Evolutionary conservation across 2,113 vertebrate genomes (phyloP).

Genomic region (Nerophis lumbriciformis): DNA sequence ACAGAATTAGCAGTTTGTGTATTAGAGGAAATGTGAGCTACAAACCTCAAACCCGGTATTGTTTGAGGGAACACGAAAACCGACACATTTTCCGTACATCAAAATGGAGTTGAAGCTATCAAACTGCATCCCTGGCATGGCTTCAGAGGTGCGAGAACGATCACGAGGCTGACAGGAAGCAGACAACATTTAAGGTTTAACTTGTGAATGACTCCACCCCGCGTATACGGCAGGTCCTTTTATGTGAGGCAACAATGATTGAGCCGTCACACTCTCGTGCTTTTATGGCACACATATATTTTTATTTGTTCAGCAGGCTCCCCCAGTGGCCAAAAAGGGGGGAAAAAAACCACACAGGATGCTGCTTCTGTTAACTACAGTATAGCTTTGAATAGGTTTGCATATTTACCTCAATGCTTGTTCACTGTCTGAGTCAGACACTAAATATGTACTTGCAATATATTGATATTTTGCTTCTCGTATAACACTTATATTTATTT

Average conservation of each 20-base stretch:
- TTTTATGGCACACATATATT: constrained; percentile 25
- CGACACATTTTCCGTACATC: constrained; percentile 2
- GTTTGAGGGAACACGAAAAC: not conserved
- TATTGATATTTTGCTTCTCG: too few species aligned
- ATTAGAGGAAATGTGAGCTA: constrained; percentile 18
- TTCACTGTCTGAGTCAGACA: too few species aligned
- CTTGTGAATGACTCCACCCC: not conserved
- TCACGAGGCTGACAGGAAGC: not conserved
- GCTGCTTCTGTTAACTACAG: not conserved
- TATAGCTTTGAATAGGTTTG: too few species aligned
- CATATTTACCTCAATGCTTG: too few species aligned
- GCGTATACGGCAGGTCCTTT: constrained; percentile 2
- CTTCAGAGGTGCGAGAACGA: too few species aligned
- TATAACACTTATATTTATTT: too few species aligned
- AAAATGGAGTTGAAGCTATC: too few species aligned
- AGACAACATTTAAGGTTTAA: constrained; percentile 3
- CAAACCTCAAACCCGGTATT: constrained; percentile 4
- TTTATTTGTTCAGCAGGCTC: constrained; percentile 22
- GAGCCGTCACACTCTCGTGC: constrained; percentile 2
- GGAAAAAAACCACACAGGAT: constrained; percentile 2
- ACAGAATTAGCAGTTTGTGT: constrained; percentile 1
- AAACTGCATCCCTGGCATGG: too few species aligned
- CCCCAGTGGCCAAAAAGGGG: constrained; percentile 9
- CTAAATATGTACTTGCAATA: too few species aligned
- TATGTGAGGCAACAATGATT: constrained; percentile 9